A percentile compares a stretch with the other conserved stretches of the same genome.
Conservation (phyloP, 2,113 vertebrate species). For the Halcyon malimbica region DNA sequence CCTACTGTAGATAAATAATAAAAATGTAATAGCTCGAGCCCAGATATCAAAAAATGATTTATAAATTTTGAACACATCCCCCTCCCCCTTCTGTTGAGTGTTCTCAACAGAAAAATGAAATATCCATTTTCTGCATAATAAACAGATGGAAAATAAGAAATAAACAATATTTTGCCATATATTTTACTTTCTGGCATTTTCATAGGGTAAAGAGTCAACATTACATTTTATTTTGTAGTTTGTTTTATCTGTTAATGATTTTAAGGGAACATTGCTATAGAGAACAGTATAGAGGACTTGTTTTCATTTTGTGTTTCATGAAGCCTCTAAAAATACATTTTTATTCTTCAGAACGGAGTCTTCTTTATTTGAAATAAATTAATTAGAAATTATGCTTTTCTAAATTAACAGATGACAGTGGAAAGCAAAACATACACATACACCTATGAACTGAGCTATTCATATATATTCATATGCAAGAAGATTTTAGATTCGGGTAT, state of each 20-base stretch:
- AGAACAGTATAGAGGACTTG: not conserved
- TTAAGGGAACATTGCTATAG: not conserved
- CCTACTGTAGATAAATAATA: not conserved
- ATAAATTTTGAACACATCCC: not conserved
- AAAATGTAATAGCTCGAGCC: not conserved
- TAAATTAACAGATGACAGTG: not conserved
- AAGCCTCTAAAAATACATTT: not conserved
- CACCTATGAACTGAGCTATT: not conserved
- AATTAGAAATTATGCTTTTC: not conserved
- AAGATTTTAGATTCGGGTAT: not conserved
- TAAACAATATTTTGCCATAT: not conserved
- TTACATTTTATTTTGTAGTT: not conserved
- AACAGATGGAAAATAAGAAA: not conserved
- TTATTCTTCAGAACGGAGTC: not conserved
- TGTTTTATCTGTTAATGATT: not conserved
- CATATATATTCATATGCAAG: not conserved
- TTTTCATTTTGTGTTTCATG: not conserved
- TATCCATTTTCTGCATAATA: not conserved
- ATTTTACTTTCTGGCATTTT: not conserved
- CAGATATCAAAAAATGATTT: not conserved
- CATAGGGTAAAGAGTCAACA: not conserved
- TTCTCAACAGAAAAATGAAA: not conserved
- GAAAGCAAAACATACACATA: not conserved
- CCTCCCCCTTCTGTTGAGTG: no score
- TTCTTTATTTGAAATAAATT: constrained; percentile 1